These are phyloP conservation scores for Drosophila busckii DNA, from an alignment of 1,140 invertebrate genomes.

Conservation along the genomic window DNA sequence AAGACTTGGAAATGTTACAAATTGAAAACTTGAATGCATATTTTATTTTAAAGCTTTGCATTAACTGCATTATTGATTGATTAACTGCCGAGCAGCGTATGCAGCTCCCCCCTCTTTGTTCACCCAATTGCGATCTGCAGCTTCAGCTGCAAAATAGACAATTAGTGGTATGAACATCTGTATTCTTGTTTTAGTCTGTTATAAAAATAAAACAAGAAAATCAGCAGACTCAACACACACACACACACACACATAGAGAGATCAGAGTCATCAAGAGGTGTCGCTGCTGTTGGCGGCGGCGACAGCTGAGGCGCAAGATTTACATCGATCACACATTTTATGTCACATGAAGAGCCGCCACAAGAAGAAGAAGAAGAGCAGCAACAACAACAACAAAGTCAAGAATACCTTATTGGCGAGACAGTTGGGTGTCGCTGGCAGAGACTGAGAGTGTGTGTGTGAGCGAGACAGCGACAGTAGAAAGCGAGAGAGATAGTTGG, in stretches of 20 bases:
- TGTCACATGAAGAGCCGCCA: constrained; percentile 61
- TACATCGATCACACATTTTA: constrained; percentile 76
- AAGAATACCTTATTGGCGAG: constrained; percentile 52
- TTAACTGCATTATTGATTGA: no score
- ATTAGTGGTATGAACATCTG: no score
- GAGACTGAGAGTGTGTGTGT: no score
- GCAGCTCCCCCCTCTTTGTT: no score
- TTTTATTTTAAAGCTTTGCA: no score
- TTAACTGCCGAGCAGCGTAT: no score
- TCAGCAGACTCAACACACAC: constrained; percentile 43
- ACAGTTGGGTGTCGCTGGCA: constrained; percentile 57
- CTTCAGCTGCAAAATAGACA: no score
- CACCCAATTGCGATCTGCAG: no score
- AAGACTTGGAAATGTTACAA: no score
- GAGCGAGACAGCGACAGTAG: constrained; percentile 8
- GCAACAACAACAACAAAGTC: constrained; percentile 25
- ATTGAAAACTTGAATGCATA: no score
- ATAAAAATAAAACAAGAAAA: constrained; percentile 60
- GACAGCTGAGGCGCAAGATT: constrained; percentile 65
- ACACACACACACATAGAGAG: constrained; percentile 21
- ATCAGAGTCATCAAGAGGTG: constrained; percentile 2
- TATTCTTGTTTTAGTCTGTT: no score
- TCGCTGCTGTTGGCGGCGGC: constrained; percentile 5
- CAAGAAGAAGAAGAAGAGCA: constrained; percentile 3
- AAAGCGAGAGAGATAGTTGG: constrained; percentile 8